Conservation (phyloP, 2,113 vertebrate species). For the Stegastes partitus region DNA sequence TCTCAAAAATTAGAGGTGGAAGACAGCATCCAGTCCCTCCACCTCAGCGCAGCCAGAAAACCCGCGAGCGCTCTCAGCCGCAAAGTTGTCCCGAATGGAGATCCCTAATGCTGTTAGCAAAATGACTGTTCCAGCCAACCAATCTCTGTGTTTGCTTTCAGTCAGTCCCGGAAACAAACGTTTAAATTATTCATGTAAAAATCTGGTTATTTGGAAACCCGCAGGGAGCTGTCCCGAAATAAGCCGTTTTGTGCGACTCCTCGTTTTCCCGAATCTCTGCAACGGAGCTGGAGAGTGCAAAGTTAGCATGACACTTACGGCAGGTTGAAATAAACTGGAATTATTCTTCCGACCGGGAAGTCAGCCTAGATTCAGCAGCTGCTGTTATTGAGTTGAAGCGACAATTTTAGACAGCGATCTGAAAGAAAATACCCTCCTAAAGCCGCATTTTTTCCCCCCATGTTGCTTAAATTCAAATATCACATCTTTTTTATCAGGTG, state of each 20-base stretch:
- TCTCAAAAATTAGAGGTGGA: not conserved
- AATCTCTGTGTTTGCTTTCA: conserved; percentile 12
- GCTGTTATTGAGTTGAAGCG: not conserved
- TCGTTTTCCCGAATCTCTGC: too few relatives aligned
- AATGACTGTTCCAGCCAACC: not conserved
- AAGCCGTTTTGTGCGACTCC: not conserved
- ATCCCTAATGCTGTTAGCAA: not conserved
- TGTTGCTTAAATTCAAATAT: not conserved
- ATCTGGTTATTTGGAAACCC: not conserved
- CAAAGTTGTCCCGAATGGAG: conserved; percentile 1
- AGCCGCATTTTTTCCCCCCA: not conserved
- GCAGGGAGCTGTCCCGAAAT: not conserved
- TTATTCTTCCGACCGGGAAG: too few relatives aligned
- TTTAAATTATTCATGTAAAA: not conserved
- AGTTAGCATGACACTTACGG: too few relatives aligned
- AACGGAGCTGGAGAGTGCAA: too few relatives aligned
- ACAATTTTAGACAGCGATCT: not conserved
- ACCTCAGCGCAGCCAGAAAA: not conserved
- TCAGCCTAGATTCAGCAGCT: not conserved
- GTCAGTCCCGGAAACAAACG: not conserved
- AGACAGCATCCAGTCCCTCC: not conserved
- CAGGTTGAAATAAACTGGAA: too few relatives aligned
- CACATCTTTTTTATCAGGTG: not conserved
- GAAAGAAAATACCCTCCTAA: not conserved
- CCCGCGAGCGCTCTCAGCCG: not conserved